Conservation (phyloP, 30 jellyfish, hydroid and myxozoan genomes). For the Chironex yamaguchii region DNA sequence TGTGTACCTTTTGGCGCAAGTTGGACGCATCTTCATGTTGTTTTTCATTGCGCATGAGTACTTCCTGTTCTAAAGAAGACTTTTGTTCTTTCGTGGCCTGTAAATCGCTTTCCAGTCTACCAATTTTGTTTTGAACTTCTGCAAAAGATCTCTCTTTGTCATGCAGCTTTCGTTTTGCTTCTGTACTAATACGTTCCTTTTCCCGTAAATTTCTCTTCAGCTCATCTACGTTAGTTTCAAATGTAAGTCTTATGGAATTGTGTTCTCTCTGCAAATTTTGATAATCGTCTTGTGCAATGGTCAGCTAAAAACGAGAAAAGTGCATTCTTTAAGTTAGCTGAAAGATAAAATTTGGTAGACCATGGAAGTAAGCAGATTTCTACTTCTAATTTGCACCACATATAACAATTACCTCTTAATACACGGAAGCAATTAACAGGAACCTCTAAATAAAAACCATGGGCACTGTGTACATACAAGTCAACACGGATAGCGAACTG, state of each 20-base stretch:
- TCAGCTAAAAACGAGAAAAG: background rate
- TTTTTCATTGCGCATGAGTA: background rate
- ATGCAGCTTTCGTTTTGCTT: background rate
- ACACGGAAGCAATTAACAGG: too few relatives aligned
- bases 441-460: too few relatives aligned
- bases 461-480: too few relatives aligned
- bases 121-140: background rate
- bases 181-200: background rate
- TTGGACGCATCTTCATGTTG: background rate
- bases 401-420: too few relatives aligned
- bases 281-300: background rate
- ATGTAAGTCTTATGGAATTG: background rate
- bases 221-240: background rate
- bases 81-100: background rate
- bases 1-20: background rate
- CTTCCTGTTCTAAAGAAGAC: background rate
- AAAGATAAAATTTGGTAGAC: too few relatives aligned
- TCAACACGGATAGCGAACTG: too few relatives aligned
- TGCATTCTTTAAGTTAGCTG: too few relatives aligned
- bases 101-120: background rate
- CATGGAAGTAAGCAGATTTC: too few relatives aligned
- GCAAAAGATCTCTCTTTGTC: background rate
- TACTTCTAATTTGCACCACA: too few relatives aligned
- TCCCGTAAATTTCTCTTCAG: background rate
- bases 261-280: background rate